Evolutionary conservation across 2,888 invertebrate genomes (phyloP), one percentile per base, ranked within the genome.

Genomic region (Lucinisca nassula): DNA sequence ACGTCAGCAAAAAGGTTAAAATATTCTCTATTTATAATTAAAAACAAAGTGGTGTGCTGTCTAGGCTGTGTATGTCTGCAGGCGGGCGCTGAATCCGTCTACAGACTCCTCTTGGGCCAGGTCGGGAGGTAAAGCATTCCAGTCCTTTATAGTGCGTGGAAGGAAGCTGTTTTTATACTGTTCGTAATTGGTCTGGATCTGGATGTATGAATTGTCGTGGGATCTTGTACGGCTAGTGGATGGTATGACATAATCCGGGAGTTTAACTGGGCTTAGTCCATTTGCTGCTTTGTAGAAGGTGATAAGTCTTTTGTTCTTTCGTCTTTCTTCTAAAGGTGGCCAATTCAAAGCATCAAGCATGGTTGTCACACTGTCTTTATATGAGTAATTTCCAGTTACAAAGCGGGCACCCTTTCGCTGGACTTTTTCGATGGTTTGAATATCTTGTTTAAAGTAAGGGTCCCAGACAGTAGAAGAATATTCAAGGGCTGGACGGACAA

Each of bases 81-180:
- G 58, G 27, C 27, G 58, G 27, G 27, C 2, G 27, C 58, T 58
- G 58, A 73, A 73, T 27, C 4, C 37, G 30, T 73, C 73, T 45
- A 73, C 73, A 73, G 73, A 27, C 27, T 38, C 73, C 8, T 6
- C 40, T 40, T 73, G 40, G 30, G n/a, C 30, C 45, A 73, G 73
- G 73, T 73, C 73, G 27, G 73, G 40, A 40, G 73, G 38, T 24
- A 21, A n/a, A n/a, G n/a, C n/a, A 73, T 72, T 72, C 72, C 37
- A 72, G n/a, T n/a, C n/a, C 17, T 72, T 24, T 38, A 73, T 45
- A 24, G 73, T 73, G 12, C 40, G 24, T 45, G 40, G 73, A 1
- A 73, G 1, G 73, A 73, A 40, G 24, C 73, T 73, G 40, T 73
- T 40, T 40, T 73, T 73, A 17, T 73, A 73, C 14, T 38, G 27